These are phyloP conservation scores for Brachionus plicatilis DNA, from an alignment of 1,140 invertebrate genomes.

Conservation along the genomic window DNA sequence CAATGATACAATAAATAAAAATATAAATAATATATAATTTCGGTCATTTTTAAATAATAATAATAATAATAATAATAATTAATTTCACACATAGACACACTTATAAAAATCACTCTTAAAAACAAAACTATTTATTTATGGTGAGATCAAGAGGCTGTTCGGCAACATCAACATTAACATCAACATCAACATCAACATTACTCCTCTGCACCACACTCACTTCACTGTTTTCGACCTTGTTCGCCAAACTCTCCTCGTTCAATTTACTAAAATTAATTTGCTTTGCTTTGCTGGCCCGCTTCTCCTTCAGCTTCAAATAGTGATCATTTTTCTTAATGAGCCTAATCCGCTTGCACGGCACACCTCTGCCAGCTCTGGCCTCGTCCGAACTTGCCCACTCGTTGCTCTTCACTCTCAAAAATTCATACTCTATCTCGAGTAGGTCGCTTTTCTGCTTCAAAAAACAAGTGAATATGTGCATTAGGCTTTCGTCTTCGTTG, in stretches of 20 bases:
- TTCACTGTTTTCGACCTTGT: neutral
- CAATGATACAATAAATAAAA: neutral
- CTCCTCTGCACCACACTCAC: too few relatives aligned
- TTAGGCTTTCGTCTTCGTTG: neutral
- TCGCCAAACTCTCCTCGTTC: neutral
- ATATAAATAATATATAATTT: neutral
- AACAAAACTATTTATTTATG: slow-evolving; percentile 9
- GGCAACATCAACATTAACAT: neutral
- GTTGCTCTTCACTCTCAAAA: neutral
- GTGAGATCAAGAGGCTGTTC: slow-evolving; percentile 1
- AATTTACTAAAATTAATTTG: neutral
- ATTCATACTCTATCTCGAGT: slow-evolving; percentile 22
- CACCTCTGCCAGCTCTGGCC: neutral
- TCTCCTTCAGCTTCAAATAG: slow-evolving; percentile 7
- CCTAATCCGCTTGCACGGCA: neutral
- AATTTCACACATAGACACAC: neutral
- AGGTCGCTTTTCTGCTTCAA: neutral
- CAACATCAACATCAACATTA: neutral
- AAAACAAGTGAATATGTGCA: slow-evolving; percentile 30
- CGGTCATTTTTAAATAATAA: neutral
- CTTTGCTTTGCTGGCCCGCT: neutral
- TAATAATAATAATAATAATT: neutral
- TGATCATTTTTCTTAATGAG: slow-evolving; percentile 13
- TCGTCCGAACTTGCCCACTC: neutral
- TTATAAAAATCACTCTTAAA: neutral